These are phyloP conservation scores for Myoxocephalus aenaeus DNA, from an alignment of 2,797 vertebrate species.

Conservation along the genomic window DNA sequence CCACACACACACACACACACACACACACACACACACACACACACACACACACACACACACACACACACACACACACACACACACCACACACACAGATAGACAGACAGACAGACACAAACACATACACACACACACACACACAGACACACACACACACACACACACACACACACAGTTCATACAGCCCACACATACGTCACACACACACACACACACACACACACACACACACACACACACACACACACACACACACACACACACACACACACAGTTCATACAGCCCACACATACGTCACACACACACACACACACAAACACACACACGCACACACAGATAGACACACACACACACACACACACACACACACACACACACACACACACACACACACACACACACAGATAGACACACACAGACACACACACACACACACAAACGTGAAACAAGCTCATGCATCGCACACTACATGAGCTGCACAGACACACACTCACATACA, in stretches of 20 bases:
- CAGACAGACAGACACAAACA: neutral
- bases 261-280: slow-evolving; percentile 4
- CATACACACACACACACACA: neutral
- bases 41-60: neutral
- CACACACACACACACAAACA: slow-evolving; percentile 7
- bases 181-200: too few species aligned
- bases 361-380: slow-evolving; percentile 7
- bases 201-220: slow-evolving; percentile 12
- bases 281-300: too few species aligned
- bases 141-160: neutral
- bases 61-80: neutral
- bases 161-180: slow-evolving; percentile 7
- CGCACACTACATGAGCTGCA: neutral
- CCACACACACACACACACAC: slow-evolving; percentile 7
- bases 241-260: slow-evolving; percentile 15
- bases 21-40: slow-evolving; percentile 18
- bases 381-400: slow-evolving; percentile 15
- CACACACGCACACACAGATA: too few species aligned
- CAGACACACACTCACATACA: neutral
- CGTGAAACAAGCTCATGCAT: neutral
- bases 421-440: neutral
- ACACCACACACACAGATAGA: slow-evolving; percentile 1
- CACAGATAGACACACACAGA: too few species aligned
- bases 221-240: slow-evolving; percentile 6
- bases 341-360: slow-evolving; percentile 11